Conservation (phyloP, 2,797 vertebrate species). For the Oreochromis mossambicus region DNA sequence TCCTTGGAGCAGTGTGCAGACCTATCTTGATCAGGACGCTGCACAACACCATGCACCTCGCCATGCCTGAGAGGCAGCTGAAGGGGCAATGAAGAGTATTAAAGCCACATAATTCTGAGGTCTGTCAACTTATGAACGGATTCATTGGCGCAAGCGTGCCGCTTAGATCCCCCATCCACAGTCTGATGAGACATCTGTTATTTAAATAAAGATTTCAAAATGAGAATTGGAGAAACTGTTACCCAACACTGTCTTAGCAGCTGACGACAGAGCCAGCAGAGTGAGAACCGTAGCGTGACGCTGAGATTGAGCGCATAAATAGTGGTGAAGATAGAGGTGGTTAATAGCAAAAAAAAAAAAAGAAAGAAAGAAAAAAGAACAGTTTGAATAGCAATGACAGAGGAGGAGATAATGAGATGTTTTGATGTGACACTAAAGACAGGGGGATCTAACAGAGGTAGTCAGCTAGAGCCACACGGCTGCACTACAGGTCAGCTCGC, state of each 20-base stretch:
- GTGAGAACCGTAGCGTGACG: constrained; percentile 12
- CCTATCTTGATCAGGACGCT: neutral
- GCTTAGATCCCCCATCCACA: constrained; percentile 56
- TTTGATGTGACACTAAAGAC: constrained; percentile 77
- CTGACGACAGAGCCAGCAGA: constrained; percentile 47
- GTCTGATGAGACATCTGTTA: constrained; percentile 67
- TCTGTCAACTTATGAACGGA: constrained; percentile 64
- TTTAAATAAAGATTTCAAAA: constrained; percentile 68
- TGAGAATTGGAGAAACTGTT: constrained; percentile 61
- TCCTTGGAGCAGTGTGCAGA: neutral
- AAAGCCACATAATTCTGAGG: constrained; percentile 32
- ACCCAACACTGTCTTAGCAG: constrained; percentile 52
- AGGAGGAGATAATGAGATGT: constrained; percentile 75
- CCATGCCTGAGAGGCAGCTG: neutral
- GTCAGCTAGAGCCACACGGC: constrained; percentile 57
- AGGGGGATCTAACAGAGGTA: constrained; percentile 71
- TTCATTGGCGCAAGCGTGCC: constrained; percentile 31
- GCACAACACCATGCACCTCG: neutral
- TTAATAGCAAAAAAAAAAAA: constrained; percentile 51
- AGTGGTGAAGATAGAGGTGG: constrained; percentile 36
- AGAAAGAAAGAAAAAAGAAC: constrained; percentile 22
- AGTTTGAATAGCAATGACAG: constrained; percentile 69
- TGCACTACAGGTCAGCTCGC: constrained; percentile 69
- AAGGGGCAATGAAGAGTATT: constrained; percentile 40
- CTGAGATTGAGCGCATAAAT: constrained; percentile 36